A percentile compares a stretch with the other conserved stretches of the same genome.
phyloP scores from a whole-genome alignment of 2,888 invertebrate genomes.

The Odontocerum albicorne region DNA sequence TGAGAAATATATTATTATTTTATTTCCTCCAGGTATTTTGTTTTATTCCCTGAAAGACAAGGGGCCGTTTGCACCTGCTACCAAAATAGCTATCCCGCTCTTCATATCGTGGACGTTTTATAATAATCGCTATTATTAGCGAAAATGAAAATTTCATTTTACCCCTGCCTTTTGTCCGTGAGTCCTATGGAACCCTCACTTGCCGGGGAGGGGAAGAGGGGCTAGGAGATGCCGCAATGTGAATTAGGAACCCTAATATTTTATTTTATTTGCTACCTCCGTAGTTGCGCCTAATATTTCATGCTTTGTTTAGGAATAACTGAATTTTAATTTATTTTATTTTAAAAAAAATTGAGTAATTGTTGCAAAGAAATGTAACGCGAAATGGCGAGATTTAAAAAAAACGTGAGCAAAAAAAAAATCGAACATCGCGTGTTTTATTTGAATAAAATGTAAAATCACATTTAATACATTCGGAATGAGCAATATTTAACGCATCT shows the following conservation, averaged over 20 bases:
- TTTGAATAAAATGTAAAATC: no score
- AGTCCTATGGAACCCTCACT: not conserved
- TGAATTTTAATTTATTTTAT: no score
- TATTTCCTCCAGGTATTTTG: constrained; percentile 25
- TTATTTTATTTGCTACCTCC: constrained; percentile 4
- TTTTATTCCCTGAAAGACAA: constrained; percentile 23
- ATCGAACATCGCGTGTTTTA: no score
- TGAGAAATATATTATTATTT: constrained; percentile 6
- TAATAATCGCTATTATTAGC: constrained; percentile 33
- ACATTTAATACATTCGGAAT: no score
- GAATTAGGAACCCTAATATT: constrained; percentile 14
- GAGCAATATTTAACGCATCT: no score
- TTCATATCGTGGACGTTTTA: constrained; percentile 23
- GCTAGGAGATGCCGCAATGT: constrained; percentile 12
- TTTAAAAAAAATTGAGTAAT: no score
- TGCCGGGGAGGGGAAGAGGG: no score
- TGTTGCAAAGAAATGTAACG: no score
- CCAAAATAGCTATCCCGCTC: constrained; percentile 18
- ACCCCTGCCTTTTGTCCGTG: constrained; percentile 14
- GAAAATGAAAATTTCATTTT: constrained; percentile 30
- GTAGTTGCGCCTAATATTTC: no score
- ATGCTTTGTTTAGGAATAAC: no score
- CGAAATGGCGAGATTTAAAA: no score
- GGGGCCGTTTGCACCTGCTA: constrained; percentile 29
- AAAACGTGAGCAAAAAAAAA: no score